Evolutionary conservation across 2,113 vertebrate genomes (phyloP).

Genomic region (Vombatus ursinus): DNA sequence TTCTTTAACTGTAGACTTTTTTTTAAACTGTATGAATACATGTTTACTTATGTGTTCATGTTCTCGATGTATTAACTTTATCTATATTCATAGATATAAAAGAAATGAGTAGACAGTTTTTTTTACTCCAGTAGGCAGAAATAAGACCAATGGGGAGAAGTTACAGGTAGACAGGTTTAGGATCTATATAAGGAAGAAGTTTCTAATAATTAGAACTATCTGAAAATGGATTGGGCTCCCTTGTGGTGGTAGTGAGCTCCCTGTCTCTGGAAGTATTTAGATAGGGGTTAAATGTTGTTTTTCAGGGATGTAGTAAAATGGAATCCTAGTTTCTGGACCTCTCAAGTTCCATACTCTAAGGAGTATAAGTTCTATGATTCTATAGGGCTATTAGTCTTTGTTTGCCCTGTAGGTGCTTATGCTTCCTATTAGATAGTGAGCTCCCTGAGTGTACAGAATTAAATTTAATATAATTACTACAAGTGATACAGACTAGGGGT

Average conservation of each 20-base stretch:
- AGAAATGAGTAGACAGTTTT: not conserved
- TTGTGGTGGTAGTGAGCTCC: not conserved
- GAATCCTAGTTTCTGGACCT: not conserved
- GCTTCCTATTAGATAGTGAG: slow-evolving; percentile 21
- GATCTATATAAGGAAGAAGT: not conserved
- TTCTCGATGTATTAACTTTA: not conserved
- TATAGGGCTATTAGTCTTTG: not conserved
- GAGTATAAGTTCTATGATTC: not conserved
- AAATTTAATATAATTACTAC: not conserved
- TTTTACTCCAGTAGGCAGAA: not conserved
- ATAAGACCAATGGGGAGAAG: not conserved
- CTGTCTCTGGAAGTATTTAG: not conserved
- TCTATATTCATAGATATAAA: not conserved
- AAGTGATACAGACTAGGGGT: not conserved
- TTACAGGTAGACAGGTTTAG: not conserved
- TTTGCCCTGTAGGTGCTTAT: not conserved
- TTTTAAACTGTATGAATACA: not conserved
- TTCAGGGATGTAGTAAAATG: not conserved
- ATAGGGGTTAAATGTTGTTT: not conserved
- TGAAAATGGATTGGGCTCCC: not conserved
- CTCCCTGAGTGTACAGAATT: not conserved
- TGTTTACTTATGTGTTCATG: not conserved
- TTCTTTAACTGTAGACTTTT: not conserved
- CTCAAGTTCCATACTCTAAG: not conserved
- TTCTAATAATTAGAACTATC: not conserved